Conservation (phyloP, 2,888 invertebrate species). For the Archaeoteleia sp. region DNA sequence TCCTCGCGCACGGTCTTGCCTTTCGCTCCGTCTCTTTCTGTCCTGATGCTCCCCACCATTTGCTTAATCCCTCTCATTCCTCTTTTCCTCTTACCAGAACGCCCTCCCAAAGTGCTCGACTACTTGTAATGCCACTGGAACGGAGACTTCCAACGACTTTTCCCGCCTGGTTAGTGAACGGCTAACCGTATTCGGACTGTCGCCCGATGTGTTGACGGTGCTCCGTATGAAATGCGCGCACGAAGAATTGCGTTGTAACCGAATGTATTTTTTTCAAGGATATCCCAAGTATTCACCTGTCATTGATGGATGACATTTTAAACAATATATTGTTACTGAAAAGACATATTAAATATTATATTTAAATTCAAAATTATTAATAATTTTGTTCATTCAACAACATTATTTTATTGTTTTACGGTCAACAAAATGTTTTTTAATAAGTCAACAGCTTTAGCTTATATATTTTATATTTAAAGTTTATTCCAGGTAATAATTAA, state of each 20-base stretch:
- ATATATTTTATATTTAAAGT: too few species aligned
- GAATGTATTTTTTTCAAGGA: too few species aligned
- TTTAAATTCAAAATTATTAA: too few species aligned
- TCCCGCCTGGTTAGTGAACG: conserved; percentile 44
- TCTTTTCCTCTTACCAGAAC: conserved; percentile 44
- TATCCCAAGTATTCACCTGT: too few species aligned
- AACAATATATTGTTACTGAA: too few species aligned
- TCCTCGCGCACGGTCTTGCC: conserved; percentile 15
- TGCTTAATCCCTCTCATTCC: conserved; percentile 42
- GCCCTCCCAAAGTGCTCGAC: conserved; percentile 53
- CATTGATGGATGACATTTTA: too few species aligned
- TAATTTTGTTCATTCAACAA: too few species aligned
- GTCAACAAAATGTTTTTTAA: too few species aligned
- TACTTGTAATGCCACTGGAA: conserved; percentile 52
- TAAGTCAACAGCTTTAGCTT: too few species aligned
- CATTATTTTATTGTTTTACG: too few species aligned
- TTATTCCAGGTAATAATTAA: too few species aligned
- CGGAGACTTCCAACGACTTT: conserved; percentile 52
- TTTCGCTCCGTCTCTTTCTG: conserved; percentile 25
- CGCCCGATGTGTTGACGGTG: conserved; percentile 11
- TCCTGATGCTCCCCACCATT: conserved; percentile 40
- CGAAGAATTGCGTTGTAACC: neutral
- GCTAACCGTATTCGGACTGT: conserved; percentile 36
- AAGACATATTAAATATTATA: too few species aligned
- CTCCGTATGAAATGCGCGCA: conserved; percentile 3